phyloP scores from a whole-genome alignment of 2,888 invertebrate genomes.

The Drosophila nr. perissopoda region DNA sequence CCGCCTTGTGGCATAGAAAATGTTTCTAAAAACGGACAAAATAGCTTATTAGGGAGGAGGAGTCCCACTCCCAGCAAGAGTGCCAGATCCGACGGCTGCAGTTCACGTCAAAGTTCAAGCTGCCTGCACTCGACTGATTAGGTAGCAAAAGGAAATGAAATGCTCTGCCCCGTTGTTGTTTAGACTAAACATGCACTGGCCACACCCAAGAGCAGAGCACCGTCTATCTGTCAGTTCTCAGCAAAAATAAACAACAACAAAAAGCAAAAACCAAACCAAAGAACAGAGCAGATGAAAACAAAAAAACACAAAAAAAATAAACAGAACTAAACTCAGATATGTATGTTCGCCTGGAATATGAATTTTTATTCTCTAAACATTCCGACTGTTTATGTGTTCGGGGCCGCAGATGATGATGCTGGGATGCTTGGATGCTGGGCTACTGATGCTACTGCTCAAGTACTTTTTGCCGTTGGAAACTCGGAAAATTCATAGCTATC shows the following conservation, averaged over 20 bases:
- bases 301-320: conserved; percentile 1
- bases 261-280: conserved; percentile 16
- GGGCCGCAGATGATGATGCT: conserved; percentile 22
- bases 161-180: conserved; percentile 63
- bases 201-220: conserved; percentile 68
- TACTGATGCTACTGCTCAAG: conserved; percentile 50
- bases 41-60: conserved; percentile 63
- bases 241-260: conserved; percentile 71
- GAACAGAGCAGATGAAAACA: conserved; percentile 22
- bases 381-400: conserved; percentile 71
- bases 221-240: conserved; percentile 62
- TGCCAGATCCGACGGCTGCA: conserved; percentile 53
- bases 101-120: conserved; percentile 78
- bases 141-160: conserved; percentile 51
- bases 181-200: conserved; percentile 68
- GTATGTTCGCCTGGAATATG: conserved; percentile 58
- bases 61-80: conserved; percentile 23
- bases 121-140: conserved; percentile 54
- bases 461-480: conserved; percentile 43
- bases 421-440: conserved; percentile 22
- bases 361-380: conserved; percentile 71
- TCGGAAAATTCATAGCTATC: conserved; percentile 50
- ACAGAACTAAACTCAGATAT: conserved; percentile 18
- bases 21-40: conserved; percentile 78
- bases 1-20: conserved; percentile 61